Evolutionary conservation across 2,113 vertebrate species (phyloP), one percentile per base, ranked within the genome.

Genomic region (Crotophaga sulcirostris): DNA sequence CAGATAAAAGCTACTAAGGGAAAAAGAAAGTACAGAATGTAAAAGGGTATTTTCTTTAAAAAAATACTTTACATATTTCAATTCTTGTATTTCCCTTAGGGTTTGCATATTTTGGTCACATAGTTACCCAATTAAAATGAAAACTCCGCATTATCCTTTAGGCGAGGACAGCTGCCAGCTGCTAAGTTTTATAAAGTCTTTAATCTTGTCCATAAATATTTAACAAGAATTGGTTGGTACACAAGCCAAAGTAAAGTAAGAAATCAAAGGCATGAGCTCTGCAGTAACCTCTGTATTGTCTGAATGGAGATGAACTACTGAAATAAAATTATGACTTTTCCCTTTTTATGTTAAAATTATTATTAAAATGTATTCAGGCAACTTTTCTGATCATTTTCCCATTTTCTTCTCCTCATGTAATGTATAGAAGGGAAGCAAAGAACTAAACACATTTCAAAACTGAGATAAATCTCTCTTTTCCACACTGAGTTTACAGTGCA

Each of bases 151-250:
- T 97, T 97, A 98, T 97, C 97, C 97, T 98, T 98, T 97, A 97
- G 97, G 98, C 54, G 56, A 98, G 97, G 97, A 98, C 97, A 97
- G 95, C 97, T 98, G 97, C 97, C 97, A 98, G 95, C 98, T 98
- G 97, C 97, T 97, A 97, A 98, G 97, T 98, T 98, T 98, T 97
- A 98, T 97, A 97, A 98, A 97, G 97, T 98, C 98, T 98, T 98
- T 98, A 98, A 98, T 98, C 97, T 98, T 97, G 92, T 96, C 97
- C 97, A 98, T 98, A 98, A 98, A 98, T 98, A 98, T 98, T 98
- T 98, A 98, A 98, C 95, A 98, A 97, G 97, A 98, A 98, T 90
- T 97, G 94, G 97, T 97, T 98, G 93, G 97, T 98, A 98, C 95
- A 98, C 95, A 98, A 97, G 90, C 96, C 89, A 92, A 97, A 97